Conservation (phyloP, 2,888 invertebrate genomes). For the Crocallis elinguaria region DNA sequence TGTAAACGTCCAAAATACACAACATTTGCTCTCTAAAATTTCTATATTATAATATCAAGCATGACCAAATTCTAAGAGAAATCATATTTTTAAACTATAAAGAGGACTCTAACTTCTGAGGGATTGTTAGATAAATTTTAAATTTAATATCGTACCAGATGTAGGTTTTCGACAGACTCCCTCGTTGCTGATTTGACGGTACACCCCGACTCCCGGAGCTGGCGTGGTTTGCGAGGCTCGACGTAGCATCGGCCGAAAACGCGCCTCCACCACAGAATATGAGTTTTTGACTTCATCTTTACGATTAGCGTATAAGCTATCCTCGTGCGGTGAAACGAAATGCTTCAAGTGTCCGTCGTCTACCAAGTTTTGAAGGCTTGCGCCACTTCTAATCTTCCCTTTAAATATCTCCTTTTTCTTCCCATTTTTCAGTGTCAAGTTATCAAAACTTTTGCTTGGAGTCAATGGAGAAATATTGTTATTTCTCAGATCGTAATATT, state of each 20-base stretch:
- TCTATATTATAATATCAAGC: no score
- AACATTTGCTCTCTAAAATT: no score
- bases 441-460: conserved; percentile 80
- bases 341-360: conserved; percentile 70
- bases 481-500: conserved; percentile 70
- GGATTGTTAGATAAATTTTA: neutral
- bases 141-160: conserved; percentile 50
- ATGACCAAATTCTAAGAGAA: no score
- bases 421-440: conserved; percentile 64
- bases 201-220: conserved; percentile 72
- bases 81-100: no score
- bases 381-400: conserved; percentile 64
- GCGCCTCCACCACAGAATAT: conserved; percentile 70
- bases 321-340: conserved; percentile 65
- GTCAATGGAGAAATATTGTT: conserved; percentile 67
- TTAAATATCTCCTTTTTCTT: conserved; percentile 50
- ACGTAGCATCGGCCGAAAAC: conserved; percentile 58
- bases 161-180: conserved; percentile 48
- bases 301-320: conserved; percentile 44
- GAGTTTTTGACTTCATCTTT: conserved; percentile 66
- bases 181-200: conserved; percentile 72
- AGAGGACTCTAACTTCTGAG: no score
- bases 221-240: conserved; percentile 60
- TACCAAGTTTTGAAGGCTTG: conserved; percentile 72
- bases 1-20: neutral